phyloP scores from a whole-genome alignment of 2,113 vertebrate genomes.

The Hepsetus odoe region DNA sequence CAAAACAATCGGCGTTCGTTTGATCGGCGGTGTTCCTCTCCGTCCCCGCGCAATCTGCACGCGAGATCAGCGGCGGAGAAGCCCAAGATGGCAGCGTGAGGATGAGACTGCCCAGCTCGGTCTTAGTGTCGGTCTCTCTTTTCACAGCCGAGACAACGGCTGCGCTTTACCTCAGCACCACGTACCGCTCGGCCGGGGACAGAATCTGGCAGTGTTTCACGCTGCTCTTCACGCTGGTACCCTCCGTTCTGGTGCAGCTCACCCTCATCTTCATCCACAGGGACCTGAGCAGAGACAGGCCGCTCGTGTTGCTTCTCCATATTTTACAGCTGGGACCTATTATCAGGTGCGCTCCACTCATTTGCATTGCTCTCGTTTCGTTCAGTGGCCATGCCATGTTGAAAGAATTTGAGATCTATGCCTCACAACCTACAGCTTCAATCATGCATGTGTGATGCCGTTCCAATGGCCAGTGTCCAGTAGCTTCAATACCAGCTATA shows the following conservation, averaged over 20 bases:
- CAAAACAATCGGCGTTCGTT: too few species aligned
- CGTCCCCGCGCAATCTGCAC: constrained; percentile 18
- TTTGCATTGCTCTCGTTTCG: neutral
- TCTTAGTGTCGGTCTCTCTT: constrained; percentile 88
- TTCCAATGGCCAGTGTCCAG: neutral
- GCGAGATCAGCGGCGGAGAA: constrained; percentile 11
- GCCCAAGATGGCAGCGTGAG: constrained; percentile 65
- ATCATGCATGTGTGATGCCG: neutral
- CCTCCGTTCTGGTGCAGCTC: constrained; percentile 91
- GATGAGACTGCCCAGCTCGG: constrained; percentile 93
- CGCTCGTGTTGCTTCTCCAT: constrained; percentile 91
- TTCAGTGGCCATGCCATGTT: neutral
- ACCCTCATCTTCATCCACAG: constrained; percentile 94
- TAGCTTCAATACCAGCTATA: too few species aligned
- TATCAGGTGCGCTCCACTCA: constrained; percentile 81
- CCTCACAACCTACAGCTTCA: neutral
- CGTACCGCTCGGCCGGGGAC: constrained; percentile 88
- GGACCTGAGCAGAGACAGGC: constrained; percentile 90
- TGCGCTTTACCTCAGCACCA: constrained; percentile 89
- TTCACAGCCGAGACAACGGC: constrained; percentile 88
- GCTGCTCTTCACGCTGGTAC: constrained; percentile 88
- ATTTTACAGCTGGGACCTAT: constrained; percentile 92
- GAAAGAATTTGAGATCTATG: neutral
- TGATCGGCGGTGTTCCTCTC: neutral
- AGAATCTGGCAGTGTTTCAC: constrained; percentile 91